Base-by-base conservation (phyloP, 2,797 vertebrate species). In the Amphiprion clarkii region DNA sequence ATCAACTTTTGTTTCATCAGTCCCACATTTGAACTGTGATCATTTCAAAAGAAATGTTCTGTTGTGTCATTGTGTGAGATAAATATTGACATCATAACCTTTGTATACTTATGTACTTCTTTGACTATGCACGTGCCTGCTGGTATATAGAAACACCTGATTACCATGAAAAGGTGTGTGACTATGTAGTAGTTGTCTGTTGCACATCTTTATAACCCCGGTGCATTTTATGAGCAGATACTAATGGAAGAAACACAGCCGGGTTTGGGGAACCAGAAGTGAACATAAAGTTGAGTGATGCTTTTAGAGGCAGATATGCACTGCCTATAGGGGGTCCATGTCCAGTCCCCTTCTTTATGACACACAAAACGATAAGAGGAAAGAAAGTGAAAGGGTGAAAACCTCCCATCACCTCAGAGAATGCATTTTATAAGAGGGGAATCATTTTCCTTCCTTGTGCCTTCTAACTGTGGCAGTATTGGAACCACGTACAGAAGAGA, bases 261-360 rank as follows among this genome's bases (percentile, higher is more conserved):
- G 80, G 80, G 88, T 82, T 80, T 77, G 88, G 88, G 92, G 92
- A 91, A 82, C 70, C 92, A 92, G 93, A 94, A 93, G 88, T 85
- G 88, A 90, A 91, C 88, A 84, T 94, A 94, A 95, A 95, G 90
- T 89, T 94, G 92, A 96, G 85, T 93, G 91, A 94, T 94, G 91
- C 89, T 93, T 94, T 95, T 83, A 89, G 90, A 94, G 88, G 84
- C 86, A 84, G 87, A 93, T 94, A 93, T 87, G 93, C 90, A 85
- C 92, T 94, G 88, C 76, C 90, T 83, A 90, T 82, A 91, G 89
- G 90, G 87, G 86, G 77, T 88, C 87, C 69, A 76, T 73, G 72
- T 87, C 81, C 54, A 73, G 66, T 84, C 66, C 67, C 85, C 66
- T 61, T 48, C 81, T 84, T 88, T 86, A 87, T 63, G 49, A 70